These are phyloP conservation scores for Cercocebus atys DNA, from an alignment of 2,113 vertebrate species.

Conservation along the genomic window DNA sequence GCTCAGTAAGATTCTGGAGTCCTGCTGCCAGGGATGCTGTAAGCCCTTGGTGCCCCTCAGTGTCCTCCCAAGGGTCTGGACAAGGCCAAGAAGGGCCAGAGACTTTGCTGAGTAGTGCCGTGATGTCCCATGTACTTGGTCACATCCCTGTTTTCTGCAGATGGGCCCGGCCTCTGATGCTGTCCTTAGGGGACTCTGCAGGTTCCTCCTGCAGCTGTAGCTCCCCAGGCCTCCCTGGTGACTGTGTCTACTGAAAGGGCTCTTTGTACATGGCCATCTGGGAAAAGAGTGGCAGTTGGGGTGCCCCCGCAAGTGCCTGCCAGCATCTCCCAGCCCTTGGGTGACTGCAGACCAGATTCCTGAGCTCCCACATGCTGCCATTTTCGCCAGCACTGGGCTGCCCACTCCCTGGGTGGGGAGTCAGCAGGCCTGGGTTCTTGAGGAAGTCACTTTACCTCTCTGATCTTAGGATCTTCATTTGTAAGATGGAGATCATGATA, in stretches of 20 bases:
- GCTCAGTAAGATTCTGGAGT: not conserved
- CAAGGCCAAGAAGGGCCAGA: not conserved
- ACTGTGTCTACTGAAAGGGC: not conserved
- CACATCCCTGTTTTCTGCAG: not conserved
- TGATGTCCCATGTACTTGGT: not conserved
- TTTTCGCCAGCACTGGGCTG: not conserved
- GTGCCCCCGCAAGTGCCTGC: not conserved
- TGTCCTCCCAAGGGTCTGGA: not conserved
- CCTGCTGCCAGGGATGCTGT: not conserved
- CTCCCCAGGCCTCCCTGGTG: not conserved
- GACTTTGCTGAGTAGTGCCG: not conserved
- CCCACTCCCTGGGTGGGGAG: not conserved
- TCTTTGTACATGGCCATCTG: conserved; percentile 34
- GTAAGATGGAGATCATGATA: not conserved
- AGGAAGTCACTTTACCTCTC: not conserved
- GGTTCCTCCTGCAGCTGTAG: not conserved
- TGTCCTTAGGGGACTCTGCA: conserved; percentile 5
- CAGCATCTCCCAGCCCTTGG: not conserved
- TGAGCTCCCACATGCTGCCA: not conserved
- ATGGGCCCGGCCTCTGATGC: not conserved
- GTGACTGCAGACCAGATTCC: not conserved
- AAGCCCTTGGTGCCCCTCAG: not conserved
- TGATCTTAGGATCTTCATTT: not conserved
- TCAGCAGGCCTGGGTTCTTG: not conserved
- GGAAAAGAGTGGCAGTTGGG: conserved; percentile 21